phyloP scores from a whole-genome alignment of 2,888 invertebrate genomes.

The Geophilus truncorum region DNA sequence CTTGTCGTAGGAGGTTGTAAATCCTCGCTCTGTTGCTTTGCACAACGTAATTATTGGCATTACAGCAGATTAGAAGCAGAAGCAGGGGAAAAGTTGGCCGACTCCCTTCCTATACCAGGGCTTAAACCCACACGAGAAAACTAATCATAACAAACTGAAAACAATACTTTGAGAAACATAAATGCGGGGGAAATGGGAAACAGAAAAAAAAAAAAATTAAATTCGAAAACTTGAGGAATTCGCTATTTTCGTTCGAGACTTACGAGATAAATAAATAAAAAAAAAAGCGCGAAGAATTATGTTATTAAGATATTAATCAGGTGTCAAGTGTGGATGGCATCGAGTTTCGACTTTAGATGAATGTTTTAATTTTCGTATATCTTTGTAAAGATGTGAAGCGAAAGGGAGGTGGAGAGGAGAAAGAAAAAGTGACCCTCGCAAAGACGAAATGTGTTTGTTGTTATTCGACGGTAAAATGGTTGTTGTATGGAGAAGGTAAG shows the following conservation, averaged over 20 bases:
- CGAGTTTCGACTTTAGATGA: neutral
- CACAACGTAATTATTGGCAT: slow-evolving; percentile 27
- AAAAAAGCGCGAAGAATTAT: neutral
- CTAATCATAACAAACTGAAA: neutral
- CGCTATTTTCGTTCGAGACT: too few relatives aligned
- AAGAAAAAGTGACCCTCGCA: neutral
- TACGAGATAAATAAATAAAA: too few relatives aligned
- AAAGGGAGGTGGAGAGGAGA: too few relatives aligned
- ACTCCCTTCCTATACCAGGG: neutral
- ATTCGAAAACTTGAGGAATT: too few relatives aligned
- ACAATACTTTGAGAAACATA: neutral
- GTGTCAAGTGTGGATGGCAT: neutral
- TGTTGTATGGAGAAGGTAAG: neutral
- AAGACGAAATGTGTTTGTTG: neutral
- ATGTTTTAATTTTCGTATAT: neutral
- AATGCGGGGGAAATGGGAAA: too few relatives aligned
- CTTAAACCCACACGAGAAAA: neutral
- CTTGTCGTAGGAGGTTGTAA: slow-evolving; percentile 1
- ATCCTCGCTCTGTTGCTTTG: slow-evolving; percentile 27
- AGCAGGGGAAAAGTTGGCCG: neutral
- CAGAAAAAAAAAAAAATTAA: too few relatives aligned
- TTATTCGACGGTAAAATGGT: neutral
- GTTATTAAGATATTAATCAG: neutral
- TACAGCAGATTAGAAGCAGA: slow-evolving; percentile 24
- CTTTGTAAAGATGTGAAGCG: neutral